Percentiles rank a stretch among this genome's conserved stretches.
These are phyloP conservation scores for Phragmatobia fuliginosa DNA, from an alignment of 2,888 invertebrate genomes.

Conservation along the genomic window DNA sequence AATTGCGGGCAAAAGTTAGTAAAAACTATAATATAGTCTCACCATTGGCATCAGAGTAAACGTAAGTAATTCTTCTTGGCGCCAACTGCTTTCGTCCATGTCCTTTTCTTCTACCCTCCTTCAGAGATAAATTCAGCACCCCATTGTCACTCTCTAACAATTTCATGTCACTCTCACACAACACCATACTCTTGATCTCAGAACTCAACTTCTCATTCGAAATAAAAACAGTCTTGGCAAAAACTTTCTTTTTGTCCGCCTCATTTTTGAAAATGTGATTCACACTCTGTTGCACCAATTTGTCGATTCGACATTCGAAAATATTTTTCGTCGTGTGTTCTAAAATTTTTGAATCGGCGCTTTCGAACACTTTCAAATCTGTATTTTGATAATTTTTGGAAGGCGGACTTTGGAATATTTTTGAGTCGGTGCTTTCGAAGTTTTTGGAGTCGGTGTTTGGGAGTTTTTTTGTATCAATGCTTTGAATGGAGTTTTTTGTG, in stretches of 20 bases:
- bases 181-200: conserved; percentile 57
- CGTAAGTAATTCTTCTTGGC: conserved; percentile 73
- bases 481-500: conserved; percentile 7
- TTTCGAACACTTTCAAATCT: conserved; percentile 12
- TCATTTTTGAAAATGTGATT: conserved; percentile 75
- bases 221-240: conserved; percentile 79
- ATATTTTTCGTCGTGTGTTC: conserved; percentile 41
- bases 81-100: conserved; percentile 81
- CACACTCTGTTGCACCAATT: conserved; percentile 77
- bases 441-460: conserved; percentile 4
- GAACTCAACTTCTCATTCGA: conserved; percentile 59
- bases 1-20: no score
- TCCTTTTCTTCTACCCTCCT: conserved; percentile 70
- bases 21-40: conserved; percentile 33
- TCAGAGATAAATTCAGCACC: conserved; percentile 77
- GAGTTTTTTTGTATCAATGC: background rate
- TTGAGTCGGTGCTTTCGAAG: conserved; percentile 13
- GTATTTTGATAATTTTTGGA: conserved; percentile 19
- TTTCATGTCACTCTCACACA: conserved; percentile 48
- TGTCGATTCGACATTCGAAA: conserved; percentile 79
- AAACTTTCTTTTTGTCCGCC: conserved; percentile 67
- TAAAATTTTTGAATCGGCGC: conserved; percentile 9
- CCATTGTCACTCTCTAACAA: conserved; percentile 56
- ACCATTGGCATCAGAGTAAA: conserved; percentile 69
- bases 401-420: background rate